A percentile compares a stretch with the other conserved stretches of the same genome.
phyloP scores from a whole-genome alignment of 35 echinoderm and acorn worm genomes.

The Apostichopus californicus region DNA sequence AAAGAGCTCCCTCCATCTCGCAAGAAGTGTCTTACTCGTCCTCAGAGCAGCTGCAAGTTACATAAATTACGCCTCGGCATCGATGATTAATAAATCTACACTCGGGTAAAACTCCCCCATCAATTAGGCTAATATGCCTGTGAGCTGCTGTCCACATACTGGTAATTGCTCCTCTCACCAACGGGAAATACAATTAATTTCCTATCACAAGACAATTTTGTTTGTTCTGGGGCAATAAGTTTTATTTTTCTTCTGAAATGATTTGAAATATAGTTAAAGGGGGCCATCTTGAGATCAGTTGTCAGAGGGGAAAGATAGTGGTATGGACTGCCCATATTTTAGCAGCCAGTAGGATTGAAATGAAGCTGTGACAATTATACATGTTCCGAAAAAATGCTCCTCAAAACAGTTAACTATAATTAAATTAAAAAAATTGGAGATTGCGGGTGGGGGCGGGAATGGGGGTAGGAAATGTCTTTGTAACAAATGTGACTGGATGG shows the following conservation, averaged over 20 bases:
- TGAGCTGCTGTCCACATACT: conserved; percentile 1
- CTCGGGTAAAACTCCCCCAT: conserved; percentile 29
- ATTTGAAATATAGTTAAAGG: neutral
- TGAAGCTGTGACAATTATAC: no score
- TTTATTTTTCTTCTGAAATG: conserved; percentile 1
- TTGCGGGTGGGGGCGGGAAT: no score
- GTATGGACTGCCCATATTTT: neutral
- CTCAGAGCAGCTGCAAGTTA: conserved; percentile 18
- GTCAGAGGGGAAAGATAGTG: neutral
- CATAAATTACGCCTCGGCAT: conserved; percentile 12
- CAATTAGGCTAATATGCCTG: conserved; percentile 49
- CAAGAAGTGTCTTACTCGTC: neutral
- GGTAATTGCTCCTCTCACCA: conserved; percentile 35
- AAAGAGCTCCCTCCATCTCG: no score
- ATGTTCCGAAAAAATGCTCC: no score
- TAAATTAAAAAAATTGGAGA: no score
- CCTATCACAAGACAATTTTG: conserved; percentile 50
- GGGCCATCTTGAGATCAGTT: neutral
- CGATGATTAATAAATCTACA: conserved; percentile 21
- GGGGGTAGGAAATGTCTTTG: no score
- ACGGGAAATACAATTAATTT: conserved; percentile 45
- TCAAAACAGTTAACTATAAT: no score
- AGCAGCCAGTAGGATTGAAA: no score
- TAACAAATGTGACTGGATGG: no score
- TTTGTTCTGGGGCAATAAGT: conserved; percentile 30